phyloP scores from a whole-genome alignment of 2,797 vertebrate species.

The Pipistrellus pygmaeus region DNA sequence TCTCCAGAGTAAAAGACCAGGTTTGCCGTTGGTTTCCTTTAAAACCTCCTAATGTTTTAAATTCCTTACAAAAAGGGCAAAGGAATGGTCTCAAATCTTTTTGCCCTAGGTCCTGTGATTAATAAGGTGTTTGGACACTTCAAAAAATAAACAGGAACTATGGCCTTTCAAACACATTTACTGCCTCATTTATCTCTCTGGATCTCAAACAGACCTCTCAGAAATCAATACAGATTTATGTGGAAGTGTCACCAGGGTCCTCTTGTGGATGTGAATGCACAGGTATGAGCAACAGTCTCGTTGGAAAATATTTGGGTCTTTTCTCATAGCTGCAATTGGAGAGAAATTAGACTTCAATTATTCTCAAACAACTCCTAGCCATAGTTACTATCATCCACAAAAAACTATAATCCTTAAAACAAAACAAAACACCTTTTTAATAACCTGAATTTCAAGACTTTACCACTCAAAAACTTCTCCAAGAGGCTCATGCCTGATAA shows the following conservation, averaged over 20 bases:
- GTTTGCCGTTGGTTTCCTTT: background rate
- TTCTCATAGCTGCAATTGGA: background rate
- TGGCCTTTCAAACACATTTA: background rate
- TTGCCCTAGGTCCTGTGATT: background rate
- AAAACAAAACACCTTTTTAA: background rate
- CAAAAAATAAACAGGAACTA: constrained; percentile 10
- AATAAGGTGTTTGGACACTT: constrained; percentile 24
- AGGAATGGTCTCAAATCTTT: background rate
- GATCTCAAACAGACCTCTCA: background rate
- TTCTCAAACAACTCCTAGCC: background rate
- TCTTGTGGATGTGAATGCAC: background rate
- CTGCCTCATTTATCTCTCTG: background rate
- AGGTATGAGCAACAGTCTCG: background rate
- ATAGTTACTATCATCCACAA: background rate
- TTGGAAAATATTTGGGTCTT: constrained; percentile 13
- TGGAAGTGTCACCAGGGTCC: background rate
- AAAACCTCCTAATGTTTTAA: background rate
- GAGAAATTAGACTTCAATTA: background rate
- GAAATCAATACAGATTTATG: constrained; percentile 40
- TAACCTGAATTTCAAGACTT: background rate
- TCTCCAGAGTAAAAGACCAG: background rate
- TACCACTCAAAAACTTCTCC: background rate
- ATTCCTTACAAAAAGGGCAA: background rate
- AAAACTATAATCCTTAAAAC: background rate
- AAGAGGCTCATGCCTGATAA: background rate